phyloP scores from a whole-genome alignment of 2,888 invertebrate genomes.

The Xiphydria camelus region DNA sequence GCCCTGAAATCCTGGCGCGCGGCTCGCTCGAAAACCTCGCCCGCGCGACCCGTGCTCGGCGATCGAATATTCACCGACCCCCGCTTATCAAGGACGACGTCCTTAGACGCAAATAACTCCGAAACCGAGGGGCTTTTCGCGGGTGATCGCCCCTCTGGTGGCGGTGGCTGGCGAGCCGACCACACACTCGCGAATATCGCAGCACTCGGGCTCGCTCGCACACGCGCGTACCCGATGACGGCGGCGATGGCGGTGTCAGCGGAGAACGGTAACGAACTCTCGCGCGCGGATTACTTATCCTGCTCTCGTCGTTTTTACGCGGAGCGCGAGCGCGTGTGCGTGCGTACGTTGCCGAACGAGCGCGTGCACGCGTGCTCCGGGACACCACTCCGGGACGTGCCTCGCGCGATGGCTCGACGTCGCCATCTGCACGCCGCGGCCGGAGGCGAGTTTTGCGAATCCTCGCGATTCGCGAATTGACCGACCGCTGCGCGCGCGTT shows the following conservation, averaged over 20 bases:
- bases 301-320: slow-evolving; percentile 13
- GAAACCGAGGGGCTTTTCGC: slow-evolving; percentile 27
- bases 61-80: slow-evolving; percentile 5
- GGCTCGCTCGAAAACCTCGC: neutral
- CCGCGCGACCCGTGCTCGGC: neutral
- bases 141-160: slow-evolving; percentile 31
- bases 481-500: slow-evolving; percentile 13
- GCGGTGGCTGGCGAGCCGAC: slow-evolving; percentile 25
- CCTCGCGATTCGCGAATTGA: slow-evolving; percentile 27
- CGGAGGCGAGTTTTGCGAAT: slow-evolving; percentile 8
- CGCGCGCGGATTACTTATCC: no score
- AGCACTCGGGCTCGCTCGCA: no score
- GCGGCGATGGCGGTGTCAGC: slow-evolving; percentile 10
- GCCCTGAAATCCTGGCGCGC: no score
- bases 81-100: slow-evolving; percentile 7
- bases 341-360: slow-evolving; percentile 2
- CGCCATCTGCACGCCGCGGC: slow-evolving; percentile 35
- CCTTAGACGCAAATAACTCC: slow-evolving; percentile 24
- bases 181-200: slow-evolving; percentile 8
- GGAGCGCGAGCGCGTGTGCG: neutral
- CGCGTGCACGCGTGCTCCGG: slow-evolving; percentile 20
- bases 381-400: slow-evolving; percentile 13
- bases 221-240: no score
- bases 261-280: no score
- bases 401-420: slow-evolving; percentile 18